Conservation (phyloP, 2,113 vertebrate genomes). For the Poicephalus meyeri region DNA sequence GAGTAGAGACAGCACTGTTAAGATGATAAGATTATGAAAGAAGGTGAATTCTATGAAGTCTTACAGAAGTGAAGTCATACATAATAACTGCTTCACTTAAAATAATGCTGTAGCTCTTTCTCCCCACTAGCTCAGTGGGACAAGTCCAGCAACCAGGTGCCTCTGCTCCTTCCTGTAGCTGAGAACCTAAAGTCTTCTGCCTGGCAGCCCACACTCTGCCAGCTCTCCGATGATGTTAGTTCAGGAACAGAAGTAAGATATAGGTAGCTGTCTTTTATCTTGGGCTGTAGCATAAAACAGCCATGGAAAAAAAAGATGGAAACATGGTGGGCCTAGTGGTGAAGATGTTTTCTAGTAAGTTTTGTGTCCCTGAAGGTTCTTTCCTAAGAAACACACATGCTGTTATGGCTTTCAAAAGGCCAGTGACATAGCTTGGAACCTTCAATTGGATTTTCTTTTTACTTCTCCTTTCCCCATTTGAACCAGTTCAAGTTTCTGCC, state of each 20-base stretch:
- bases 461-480: not conserved
- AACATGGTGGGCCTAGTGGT: not conserved
- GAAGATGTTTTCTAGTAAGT: not conserved
- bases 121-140: not conserved
- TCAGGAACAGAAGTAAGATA: not conserved
- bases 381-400: not conserved
- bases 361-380: not conserved
- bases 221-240: not conserved
- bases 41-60: not conserved
- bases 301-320: not conserved
- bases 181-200: not conserved
- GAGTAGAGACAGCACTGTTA: not conserved
- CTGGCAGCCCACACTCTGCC: not conserved
- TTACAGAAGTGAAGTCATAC: not conserved
- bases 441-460: not conserved
- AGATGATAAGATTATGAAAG: not conserved
- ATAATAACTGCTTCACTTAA: not conserved
- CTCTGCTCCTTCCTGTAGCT: not conserved
- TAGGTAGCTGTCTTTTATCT: not conserved
- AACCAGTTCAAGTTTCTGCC: not conserved
- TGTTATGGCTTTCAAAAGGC: not conserved
- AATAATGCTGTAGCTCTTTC: not conserved
- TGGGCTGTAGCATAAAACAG: not conserved
- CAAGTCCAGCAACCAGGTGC: not conserved
- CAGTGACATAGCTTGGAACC: not conserved